Evolutionary conservation across 2,888 invertebrate species (phyloP), one percentile per base, ranked within the genome.

Genomic region (Thymelicus lineola): DNA sequence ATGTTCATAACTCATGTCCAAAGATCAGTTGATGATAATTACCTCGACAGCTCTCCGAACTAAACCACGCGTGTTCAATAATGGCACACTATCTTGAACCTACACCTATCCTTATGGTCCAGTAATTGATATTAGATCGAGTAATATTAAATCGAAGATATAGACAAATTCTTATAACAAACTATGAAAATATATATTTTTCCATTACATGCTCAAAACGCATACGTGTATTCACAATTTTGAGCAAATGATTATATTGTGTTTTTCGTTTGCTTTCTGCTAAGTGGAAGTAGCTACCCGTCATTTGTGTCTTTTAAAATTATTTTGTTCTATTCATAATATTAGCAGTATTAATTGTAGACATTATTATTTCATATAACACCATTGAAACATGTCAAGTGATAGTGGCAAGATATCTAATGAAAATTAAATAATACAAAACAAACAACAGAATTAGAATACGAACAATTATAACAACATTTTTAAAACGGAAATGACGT

Each of bases 101-200:
- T 79, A 81, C 67, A 74, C 72, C 75, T 74, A 79, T 78, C 72
- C 75, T 77, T 75, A 76, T 87, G 86, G 84, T 86, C 86, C 86
- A 79, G 80, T 81, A 78, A 79, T 82, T 81, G 80, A 85, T 85
- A 80, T 81, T 42, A 74, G 75, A 78, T 73, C 73, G 75, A 76
- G 78, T 77, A 78, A 79, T 76, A 77, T 77, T 80, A 72, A 77
- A 81, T 81, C 77, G 74, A 83, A 81, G 82, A 82, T 42, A 65
- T 74, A 83, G 82, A 81, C 77, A 81, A 75, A 76, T 75, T 80
- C 77, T 77, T 80, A 79, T 78, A 84, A 82, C 79, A 81, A 80
- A 83, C 79, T 80, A 82, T 82, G 81, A 87, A 87, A 86, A 88
- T 85, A 87, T 87, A 86, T 79, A 76, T 74, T 78, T 75, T 71